These are phyloP conservation scores for Drosophila anomelani DNA, from an alignment of 2,888 invertebrate species.

Conservation along the genomic window DNA sequence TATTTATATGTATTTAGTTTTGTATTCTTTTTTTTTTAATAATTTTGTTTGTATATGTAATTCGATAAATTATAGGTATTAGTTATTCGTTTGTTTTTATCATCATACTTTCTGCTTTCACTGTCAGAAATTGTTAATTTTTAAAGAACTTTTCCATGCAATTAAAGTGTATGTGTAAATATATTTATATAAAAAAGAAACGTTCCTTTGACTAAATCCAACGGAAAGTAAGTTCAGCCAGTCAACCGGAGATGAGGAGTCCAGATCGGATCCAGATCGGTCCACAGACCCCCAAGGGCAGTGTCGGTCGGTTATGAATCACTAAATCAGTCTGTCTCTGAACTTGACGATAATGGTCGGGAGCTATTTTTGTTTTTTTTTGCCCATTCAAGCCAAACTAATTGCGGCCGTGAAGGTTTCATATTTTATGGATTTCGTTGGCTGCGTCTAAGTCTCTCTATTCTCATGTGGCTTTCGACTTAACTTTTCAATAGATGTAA, in stretches of 20 bases:
- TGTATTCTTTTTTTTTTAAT: conserved; percentile 2
- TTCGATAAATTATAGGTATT: conserved; percentile 30
- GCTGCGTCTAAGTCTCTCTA: conserved; percentile 47
- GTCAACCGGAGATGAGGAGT: conserved; percentile 14
- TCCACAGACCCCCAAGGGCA: conserved; percentile 4
- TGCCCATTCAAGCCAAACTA: conserved; percentile 65
- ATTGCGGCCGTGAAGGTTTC: conserved; percentile 56
- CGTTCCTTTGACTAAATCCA: conserved; percentile 56
- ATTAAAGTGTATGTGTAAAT: conserved; percentile 14
- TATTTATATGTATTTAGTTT: conserved; percentile 22
- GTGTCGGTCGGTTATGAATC: conserved; percentile 51
- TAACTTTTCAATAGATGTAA: conserved; percentile 43
- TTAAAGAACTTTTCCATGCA: conserved; percentile 16
- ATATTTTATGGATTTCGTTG: conserved; percentile 16
- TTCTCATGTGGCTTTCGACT: conserved; percentile 48
- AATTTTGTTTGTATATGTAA: conserved; percentile 27
- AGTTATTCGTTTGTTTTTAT: conserved; percentile 7
- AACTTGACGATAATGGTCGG: conserved; percentile 40
- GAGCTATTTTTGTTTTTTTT: conserved; percentile 2
- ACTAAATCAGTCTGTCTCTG: conserved; percentile 59
- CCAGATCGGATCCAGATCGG: not conserved
- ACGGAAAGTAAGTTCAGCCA: conserved; percentile 25
- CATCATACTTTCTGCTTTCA: conserved; percentile 10
- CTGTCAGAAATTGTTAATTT: conserved; percentile 4
- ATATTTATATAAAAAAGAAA: conserved; percentile 32